phyloP scores from a whole-genome alignment of 2,113 vertebrate genomes.

The Myotis davidii region DNA sequence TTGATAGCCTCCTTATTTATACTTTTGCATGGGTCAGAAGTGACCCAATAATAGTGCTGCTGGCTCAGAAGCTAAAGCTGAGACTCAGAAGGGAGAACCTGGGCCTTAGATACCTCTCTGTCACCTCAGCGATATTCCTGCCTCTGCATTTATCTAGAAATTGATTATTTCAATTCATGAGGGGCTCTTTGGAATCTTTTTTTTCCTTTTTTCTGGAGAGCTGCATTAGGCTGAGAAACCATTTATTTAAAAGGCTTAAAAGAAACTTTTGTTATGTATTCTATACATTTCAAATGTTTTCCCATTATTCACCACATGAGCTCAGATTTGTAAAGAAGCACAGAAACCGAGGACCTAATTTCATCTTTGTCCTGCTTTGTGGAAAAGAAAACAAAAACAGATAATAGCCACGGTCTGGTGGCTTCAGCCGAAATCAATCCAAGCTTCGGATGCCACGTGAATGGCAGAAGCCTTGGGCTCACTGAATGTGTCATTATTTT shows the following conservation, averaged over 20 bases:
- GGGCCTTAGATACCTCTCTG: conserved; percentile 31
- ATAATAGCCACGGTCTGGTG: conserved; percentile 66
- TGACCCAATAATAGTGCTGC: neutral
- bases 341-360: conserved; percentile 64
- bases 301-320: conserved; percentile 66
- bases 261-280: conserved; percentile 66
- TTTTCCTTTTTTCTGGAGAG: neutral
- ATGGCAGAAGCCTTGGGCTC: conserved; percentile 22
- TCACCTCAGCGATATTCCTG: neutral
- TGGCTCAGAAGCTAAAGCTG: conserved; percentile 39
- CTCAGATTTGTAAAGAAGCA: conserved; percentile 69
- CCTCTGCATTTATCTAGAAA: conserved; percentile 48
- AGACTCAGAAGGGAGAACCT: neutral
- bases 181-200: neutral
- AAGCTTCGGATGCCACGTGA: neutral
- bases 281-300: conserved; percentile 71
- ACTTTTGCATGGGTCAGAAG: neutral
- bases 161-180: conserved; percentile 59
- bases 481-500: neutral
- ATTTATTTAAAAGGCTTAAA: conserved; percentile 63
- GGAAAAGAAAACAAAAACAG: conserved; percentile 65
- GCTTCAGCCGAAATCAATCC: conserved; percentile 37
- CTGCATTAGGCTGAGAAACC: conserved; percentile 31
- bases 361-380: conserved; percentile 59
- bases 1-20: conserved; percentile 9